Percentiles rank a stretch among this genome's conserved stretches.
phyloP scores from a whole-genome alignment of 1,140 invertebrate species.

The Hyles vespertilio region DNA sequence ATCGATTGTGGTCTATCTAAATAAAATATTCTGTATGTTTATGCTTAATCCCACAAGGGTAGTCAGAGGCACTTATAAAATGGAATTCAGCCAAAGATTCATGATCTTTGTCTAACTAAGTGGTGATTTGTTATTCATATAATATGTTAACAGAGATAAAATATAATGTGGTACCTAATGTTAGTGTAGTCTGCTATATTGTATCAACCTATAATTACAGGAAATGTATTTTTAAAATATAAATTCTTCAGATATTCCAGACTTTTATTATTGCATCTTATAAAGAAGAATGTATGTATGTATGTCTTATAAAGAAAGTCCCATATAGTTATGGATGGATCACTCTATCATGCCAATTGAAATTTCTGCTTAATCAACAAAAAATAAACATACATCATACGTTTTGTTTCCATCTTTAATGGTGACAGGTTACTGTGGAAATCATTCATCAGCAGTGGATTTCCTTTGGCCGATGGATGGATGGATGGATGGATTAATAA shows the following conservation, averaged over 20 bases:
- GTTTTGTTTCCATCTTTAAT: too few species aligned
- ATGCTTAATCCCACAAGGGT: constrained; percentile 5
- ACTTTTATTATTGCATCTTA: not conserved
- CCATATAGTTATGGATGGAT: too few species aligned
- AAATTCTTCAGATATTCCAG: constrained; percentile 29
- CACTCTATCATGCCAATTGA: too few species aligned
- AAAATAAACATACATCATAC: too few species aligned
- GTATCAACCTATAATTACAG: constrained; percentile 36
- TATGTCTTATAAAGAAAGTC: too few species aligned
- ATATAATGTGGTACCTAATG: not conserved
- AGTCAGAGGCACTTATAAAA: constrained; percentile 8
- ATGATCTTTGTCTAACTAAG: constrained; percentile 36
- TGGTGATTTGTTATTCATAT: constrained; percentile 17
- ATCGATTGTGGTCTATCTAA: too few species aligned
- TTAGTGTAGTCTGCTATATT: constrained; percentile 25
- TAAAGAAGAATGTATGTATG: too few species aligned
- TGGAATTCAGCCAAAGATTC: constrained; percentile 43
- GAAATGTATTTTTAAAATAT: constrained; percentile 48
- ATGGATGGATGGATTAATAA: too few species aligned
- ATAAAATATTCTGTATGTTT: constrained; percentile 2
- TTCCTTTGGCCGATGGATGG: too few species aligned
- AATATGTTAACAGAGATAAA: constrained; percentile 3
- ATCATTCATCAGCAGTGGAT: too few species aligned
- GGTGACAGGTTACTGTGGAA: too few species aligned
- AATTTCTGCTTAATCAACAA: too few species aligned